Evolutionary conservation across 1,140 invertebrate species (phyloP), one percentile per base, ranked within the genome.

Genomic region (Scaptodrosophila lebanonensis): DNA sequence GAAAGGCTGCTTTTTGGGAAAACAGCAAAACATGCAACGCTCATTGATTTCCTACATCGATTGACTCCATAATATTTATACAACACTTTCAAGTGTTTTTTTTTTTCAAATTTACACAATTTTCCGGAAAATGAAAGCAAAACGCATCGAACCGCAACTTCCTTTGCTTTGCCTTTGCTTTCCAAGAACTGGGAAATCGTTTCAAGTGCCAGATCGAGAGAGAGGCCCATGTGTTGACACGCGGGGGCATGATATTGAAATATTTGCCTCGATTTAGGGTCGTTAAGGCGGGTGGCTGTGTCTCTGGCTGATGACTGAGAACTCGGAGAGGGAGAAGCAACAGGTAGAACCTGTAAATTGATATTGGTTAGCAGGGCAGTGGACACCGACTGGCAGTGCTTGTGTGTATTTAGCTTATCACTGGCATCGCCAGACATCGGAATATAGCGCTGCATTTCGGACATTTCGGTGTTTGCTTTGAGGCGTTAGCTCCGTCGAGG

Each of bases 391-490:
- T 27, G 33, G 22, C 42, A 47, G 30, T 38, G 48, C 45, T 17
- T 25, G 33, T 39, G 49, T 79, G 52, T 69, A 45, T 66, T 79
- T 68, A 82, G 73, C 65, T 82, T 79, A 79, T 79, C 73, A 66
- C 39, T 52, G 22, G 33, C 33, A 82, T 79, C 73, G 43, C n/a
- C 11, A 67, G 63, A 54, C 68, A 30, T 47, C 36, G 58, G 71
- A 77, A 66, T 53, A 54, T 63, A 71, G 32, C 38, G 18, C n/a
- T n/a, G 47, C 16, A 45, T 35, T 22, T 47, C 43, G 7, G 29
- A 2, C 49, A 27, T 16, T 38, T 45, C 7, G 36, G 35, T 48
- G 27, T 47, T 25, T 51, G 8, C 16, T 40, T 52, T 17, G 45
- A 53, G 50, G 22, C 18, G 54, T 25, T 25, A 25, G 3, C 22